Percentiles rank a stretch among this genome's conserved stretches.
Evolutionary conservation across 2,797 vertebrate species (phyloP).

Genomic region (Labroides dimidiatus): DNA sequence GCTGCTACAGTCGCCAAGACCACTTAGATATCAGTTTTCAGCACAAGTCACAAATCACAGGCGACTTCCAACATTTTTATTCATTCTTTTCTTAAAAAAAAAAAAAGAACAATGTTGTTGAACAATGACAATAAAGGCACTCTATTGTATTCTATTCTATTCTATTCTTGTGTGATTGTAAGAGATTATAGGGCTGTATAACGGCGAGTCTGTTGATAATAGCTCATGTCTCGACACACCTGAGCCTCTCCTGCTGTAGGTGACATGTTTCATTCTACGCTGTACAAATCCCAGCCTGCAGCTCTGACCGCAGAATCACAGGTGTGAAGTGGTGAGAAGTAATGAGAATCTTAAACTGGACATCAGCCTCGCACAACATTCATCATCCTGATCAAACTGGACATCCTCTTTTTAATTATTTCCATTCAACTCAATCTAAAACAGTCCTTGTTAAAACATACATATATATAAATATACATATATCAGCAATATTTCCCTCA

Average conservation of each 20-base stretch:
- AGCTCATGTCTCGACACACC: constrained; percentile 39
- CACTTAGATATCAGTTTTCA: no score
- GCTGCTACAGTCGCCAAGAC: no score
- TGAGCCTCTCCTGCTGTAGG: constrained; percentile 17
- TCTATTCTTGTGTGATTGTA: constrained; percentile 1
- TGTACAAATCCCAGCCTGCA: constrained; percentile 35
- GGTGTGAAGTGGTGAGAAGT: constrained; percentile 25
- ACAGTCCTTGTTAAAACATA: constrained; percentile 50
- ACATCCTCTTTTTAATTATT: constrained; percentile 47
- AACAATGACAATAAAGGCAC: no score
- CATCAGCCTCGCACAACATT: constrained; percentile 51
- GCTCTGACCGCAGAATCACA: constrained; percentile 31
- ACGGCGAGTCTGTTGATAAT: constrained; percentile 26
- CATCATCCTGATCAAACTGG: constrained; percentile 58
- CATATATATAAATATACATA: background rate
- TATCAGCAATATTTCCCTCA: constrained; percentile 50
- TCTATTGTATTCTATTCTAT: no score
- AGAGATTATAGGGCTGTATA: background rate
- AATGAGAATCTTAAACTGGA: constrained; percentile 49
- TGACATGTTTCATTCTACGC: constrained; percentile 28
- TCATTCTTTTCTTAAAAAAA: no score
- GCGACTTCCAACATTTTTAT: no score
- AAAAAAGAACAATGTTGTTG: no score
- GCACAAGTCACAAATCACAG: no score
- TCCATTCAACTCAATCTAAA: constrained; percentile 56